phyloP scores from a whole-genome alignment of 2,113 vertebrate genomes.

The Silurus asotus region DNA sequence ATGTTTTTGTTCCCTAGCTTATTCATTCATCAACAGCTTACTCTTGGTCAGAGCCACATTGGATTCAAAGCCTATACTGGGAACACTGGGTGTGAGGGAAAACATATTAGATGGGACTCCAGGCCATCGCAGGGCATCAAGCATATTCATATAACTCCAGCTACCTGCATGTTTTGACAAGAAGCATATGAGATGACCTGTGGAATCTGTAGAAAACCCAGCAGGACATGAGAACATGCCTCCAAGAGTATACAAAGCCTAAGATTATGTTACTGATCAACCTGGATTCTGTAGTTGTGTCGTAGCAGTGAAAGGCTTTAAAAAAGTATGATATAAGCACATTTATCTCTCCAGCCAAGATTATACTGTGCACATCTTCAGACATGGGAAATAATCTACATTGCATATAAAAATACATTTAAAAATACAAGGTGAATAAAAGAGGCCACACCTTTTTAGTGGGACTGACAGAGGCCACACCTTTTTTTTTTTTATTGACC shows the following conservation, averaged over 20 bases:
- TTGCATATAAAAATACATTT: not conserved
- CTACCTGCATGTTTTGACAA: too few species aligned
- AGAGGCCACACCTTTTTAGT: not conserved
- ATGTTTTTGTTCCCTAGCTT: not conserved
- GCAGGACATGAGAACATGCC: too few species aligned
- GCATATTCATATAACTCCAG: too few species aligned
- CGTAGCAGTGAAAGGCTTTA: too few species aligned
- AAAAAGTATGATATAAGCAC: not conserved
- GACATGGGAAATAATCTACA: not conserved
- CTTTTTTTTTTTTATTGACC: not conserved
- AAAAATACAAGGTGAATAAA: too few species aligned
- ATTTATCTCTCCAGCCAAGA: not conserved
- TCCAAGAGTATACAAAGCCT: not conserved
- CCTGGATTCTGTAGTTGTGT: too few species aligned
- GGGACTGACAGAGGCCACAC: not conserved
- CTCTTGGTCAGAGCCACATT: not conserved
- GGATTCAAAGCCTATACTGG: not conserved
- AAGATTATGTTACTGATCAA: not conserved
- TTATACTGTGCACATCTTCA: not conserved
- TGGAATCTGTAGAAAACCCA: too few species aligned
- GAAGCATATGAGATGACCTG: too few species aligned
- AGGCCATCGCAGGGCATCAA: not conserved
- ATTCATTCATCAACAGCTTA: not conserved
- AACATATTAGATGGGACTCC: not conserved
- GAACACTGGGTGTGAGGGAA: not conserved